Evolutionary conservation across 2,888 invertebrate species (phyloP).

Genomic region (Lepidochrysops patricia): DNA sequence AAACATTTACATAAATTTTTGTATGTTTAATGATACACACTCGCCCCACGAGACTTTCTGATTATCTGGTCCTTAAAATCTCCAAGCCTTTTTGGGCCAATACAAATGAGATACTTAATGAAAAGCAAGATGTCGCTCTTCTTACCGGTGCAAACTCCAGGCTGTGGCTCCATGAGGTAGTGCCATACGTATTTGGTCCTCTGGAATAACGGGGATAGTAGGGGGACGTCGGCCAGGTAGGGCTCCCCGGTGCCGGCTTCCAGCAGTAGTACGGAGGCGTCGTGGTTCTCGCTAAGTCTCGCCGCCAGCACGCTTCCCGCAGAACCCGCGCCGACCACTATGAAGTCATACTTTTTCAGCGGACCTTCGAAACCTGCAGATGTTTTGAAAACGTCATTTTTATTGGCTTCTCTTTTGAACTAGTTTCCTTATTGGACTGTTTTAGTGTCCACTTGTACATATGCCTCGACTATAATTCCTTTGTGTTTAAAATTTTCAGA

Average conservation of each 20-base stretch:
- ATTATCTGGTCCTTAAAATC: too few species aligned
- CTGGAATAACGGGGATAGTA: slow-evolving; percentile 56
- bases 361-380: slow-evolving; percentile 53
- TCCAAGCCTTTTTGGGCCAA: too few species aligned
- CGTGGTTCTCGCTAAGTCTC: slow-evolving; percentile 57
- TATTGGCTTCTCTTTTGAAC: too few species aligned
- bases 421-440: too few species aligned
- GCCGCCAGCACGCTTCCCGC: slow-evolving; percentile 71
- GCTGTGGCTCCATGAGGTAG: slow-evolving; percentile 71
- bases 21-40: too few species aligned
- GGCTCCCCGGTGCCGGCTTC: slow-evolving; percentile 67
- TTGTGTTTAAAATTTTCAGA: too few species aligned
- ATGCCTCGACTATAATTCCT: background rate
- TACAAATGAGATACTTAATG: too few species aligned
- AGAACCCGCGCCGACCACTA: slow-evolving; percentile 71
- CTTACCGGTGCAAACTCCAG: slow-evolving; percentile 65
- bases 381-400: too few species aligned
- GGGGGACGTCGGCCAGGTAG: slow-evolving; percentile 53
- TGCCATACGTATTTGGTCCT: slow-evolving; percentile 64
- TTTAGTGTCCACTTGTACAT: background rate
- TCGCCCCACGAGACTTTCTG: too few species aligned
- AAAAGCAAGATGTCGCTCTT: too few species aligned
- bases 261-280: slow-evolving; percentile 60
- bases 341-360: slow-evolving; percentile 57
- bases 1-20: too few species aligned